These are phyloP conservation scores for Apis cerana DNA, from an alignment of 1,140 invertebrate species.

Conservation along the genomic window DNA sequence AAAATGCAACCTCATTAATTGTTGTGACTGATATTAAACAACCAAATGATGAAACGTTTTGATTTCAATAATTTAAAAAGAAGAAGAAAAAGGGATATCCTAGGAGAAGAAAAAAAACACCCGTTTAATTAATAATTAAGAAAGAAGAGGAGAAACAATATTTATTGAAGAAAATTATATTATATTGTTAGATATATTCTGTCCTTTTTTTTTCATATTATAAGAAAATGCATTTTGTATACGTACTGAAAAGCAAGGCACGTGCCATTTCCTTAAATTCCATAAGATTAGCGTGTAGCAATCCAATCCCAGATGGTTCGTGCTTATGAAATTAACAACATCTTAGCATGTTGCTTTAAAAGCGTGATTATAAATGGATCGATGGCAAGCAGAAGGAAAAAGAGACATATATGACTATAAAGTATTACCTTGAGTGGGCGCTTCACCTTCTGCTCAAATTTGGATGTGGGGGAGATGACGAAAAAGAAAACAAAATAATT, in stretches of 20 bases:
- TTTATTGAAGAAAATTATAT: neutral
- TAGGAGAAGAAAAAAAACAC: neutral
- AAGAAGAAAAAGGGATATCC: conserved; percentile 5
- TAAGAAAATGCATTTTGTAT: conserved; percentile 20
- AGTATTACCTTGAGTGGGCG: conserved; percentile 75
- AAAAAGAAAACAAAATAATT: conserved; percentile 75
- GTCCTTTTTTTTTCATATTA: neutral
- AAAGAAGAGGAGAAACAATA: neutral
- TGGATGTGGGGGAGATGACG: conserved; percentile 64
- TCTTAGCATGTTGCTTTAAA: neutral
- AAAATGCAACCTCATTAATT: conserved; percentile 16
- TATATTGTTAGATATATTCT: neutral
- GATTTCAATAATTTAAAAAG: neutral
- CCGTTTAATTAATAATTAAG: conserved; percentile 20
- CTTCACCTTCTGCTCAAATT: conserved; percentile 74
- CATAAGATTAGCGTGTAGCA: neutral
- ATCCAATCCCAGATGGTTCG: conserved; percentile 16
- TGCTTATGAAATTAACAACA: neutral
- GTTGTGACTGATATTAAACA: neutral
- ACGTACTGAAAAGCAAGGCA: conserved; percentile 25
- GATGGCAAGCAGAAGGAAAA: neutral
- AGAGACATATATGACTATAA: conserved; percentile 61
- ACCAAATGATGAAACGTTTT: neutral
- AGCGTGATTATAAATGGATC: neutral
- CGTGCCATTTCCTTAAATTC: conserved; percentile 11